These are phyloP conservation scores for Lottia gigantea DNA, from an alignment of 2,888 invertebrate genomes.

Conservation along the genomic window DNA sequence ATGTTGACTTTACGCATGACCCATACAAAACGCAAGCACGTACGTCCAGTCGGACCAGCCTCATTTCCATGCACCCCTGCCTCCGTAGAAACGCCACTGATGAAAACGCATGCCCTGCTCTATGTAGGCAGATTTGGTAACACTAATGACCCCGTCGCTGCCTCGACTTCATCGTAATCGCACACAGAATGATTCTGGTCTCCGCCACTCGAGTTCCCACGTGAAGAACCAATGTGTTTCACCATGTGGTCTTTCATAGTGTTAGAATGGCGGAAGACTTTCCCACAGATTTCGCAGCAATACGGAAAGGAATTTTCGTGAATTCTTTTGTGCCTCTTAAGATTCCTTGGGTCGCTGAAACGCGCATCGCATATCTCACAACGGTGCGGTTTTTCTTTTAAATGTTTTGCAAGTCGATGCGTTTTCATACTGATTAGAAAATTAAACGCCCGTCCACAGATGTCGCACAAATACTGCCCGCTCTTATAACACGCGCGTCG, in stretches of 20 bases:
- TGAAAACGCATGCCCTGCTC: too few relatives aligned
- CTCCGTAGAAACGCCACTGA: too few relatives aligned
- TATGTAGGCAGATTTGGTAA: too few relatives aligned
- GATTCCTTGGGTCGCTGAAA: constrained; percentile 54
- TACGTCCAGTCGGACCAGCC: too few relatives aligned
- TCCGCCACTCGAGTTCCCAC: too few relatives aligned
- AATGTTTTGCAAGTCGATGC: constrained; percentile 32
- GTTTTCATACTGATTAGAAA: constrained; percentile 40
- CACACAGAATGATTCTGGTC: too few relatives aligned
- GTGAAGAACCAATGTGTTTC: constrained; percentile 21
- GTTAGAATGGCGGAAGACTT: constrained; percentile 53
- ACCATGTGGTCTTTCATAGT: constrained; percentile 47
- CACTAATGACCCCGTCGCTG: background rate
- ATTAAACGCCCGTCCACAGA: constrained; percentile 50
- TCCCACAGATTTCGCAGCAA: constrained; percentile 45
- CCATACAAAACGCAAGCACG: too few relatives aligned
- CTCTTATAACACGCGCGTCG: constrained; percentile 41
- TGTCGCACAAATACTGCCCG: constrained; percentile 46
- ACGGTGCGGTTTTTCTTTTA: constrained; percentile 37
- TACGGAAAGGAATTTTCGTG: constrained; percentile 51
- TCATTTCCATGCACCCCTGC: too few relatives aligned
- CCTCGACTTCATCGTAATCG: too few relatives aligned
- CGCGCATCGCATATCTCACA: constrained; percentile 42
- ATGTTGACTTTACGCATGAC: too few relatives aligned
- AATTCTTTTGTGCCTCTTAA: constrained; percentile 49